These are phyloP conservation scores for Indicator indicator DNA, from an alignment of 2,113 vertebrate species.

Conservation along the genomic window DNA sequence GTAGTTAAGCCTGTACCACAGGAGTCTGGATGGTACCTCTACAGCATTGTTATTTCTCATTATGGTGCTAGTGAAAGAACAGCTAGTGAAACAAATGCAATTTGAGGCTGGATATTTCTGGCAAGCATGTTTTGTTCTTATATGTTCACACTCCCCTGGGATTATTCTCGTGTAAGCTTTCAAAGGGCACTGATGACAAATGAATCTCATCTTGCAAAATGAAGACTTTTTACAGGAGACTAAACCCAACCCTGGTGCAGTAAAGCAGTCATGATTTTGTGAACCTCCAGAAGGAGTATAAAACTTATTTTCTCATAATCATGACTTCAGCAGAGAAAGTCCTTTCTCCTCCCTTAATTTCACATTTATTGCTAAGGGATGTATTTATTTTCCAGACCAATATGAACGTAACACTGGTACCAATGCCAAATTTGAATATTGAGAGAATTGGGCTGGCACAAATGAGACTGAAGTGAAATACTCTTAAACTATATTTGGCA, in stretches of 20 bases:
- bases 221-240: neutral
- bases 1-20: neutral
- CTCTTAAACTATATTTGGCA: neutral
- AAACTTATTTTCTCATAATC: neutral
- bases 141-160: neutral
- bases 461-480: neutral
- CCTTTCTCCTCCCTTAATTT: neutral
- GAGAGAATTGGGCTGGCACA: neutral
- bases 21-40: conserved; percentile 20
- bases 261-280: neutral
- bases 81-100: neutral
- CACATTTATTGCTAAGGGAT: neutral
- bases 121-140: conserved; percentile 33
- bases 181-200: conserved; percentile 17
- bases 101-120: conserved; percentile 32
- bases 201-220: neutral
- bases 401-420: neutral
- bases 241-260: neutral
- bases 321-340: neutral
- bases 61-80: neutral
- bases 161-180: conserved; percentile 19
- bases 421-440: neutral
- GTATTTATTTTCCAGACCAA: neutral
- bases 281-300: neutral
- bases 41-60: neutral